These are phyloP conservation scores for Elmis aenea DNA, from an alignment of 2,888 invertebrate genomes.

Conservation along the genomic window DNA sequence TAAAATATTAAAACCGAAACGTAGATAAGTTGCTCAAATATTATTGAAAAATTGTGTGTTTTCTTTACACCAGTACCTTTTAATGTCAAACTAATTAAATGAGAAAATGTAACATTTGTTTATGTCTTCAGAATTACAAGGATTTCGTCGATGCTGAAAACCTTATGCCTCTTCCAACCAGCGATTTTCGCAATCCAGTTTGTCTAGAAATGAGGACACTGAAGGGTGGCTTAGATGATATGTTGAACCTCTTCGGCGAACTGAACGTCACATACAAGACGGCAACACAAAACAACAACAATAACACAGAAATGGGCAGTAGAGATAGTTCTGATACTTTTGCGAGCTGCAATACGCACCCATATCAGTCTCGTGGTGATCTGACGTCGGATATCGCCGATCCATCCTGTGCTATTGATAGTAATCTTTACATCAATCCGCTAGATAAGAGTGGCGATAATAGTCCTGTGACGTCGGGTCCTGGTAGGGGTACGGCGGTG, in stretches of 20 bases:
- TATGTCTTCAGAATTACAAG: conserved; percentile 82
- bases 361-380: conserved; percentile 71
- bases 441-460: conserved; percentile 59
- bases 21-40: no score
- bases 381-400: conserved; percentile 47
- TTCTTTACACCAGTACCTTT: no score
- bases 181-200: conserved; percentile 77
- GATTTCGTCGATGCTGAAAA: conserved; percentile 88
- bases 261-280: conserved; percentile 13
- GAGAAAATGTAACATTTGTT: no score
- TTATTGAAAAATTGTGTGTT: no score
- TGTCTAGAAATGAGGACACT: conserved; percentile 74
- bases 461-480: conserved; percentile 47
- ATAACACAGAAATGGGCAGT: conserved; percentile 52
- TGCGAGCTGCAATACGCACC: conserved; percentile 94
- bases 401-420: conserved; percentile 51
- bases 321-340: conserved; percentile 87
- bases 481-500: conserved; percentile 48
- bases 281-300: conserved; percentile 35
- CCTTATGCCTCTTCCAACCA: conserved; percentile 79
- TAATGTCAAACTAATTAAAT: no score
- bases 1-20: no score
- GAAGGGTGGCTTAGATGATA: conserved; percentile 48
- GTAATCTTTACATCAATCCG: conserved; percentile 85
- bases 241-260: conserved; percentile 27